Base-by-base conservation (phyloP, 1,140 invertebrate genomes). In the Callitettix versicolor region DNA sequence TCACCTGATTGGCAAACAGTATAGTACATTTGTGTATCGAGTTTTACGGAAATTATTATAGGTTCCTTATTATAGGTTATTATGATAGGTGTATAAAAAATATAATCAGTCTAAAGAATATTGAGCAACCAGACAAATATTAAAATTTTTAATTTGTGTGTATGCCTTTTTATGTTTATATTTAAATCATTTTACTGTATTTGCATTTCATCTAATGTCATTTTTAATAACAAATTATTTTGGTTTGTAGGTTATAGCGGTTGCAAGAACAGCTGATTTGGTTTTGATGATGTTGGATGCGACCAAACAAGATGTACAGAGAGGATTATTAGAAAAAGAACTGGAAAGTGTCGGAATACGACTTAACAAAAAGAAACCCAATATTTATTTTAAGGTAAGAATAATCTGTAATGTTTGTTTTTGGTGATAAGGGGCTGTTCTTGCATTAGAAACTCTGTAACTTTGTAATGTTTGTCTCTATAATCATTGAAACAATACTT, bases 251-350 rank as follows among this genome's bases (percentile, higher is more conserved):
- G 93, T 97, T 1, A 98, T 98, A 69, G 93, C 95, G 44, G 95
- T 98, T 18, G 95, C 95, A 0, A 76, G 95, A 62, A 98, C 95
- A 17, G 91, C 95, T 1, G 95, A 98, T 72, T 70, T 98, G 57
- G 91, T 98, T 22, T 73, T 98, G n/a, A 98, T 98, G 86, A 98
- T 98, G 94, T 72, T 98, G 64, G 95, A 98, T 74, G 94, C 95
- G 1, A 95, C 93, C 0, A 98, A 98, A 72, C 90, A 91, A 60
- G 94, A 96, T 71, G 86, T 95, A 41, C 95, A 98, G 67, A 80
- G 88, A 64, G 78, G 87, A 59, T 72, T 98, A 21, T 71, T 98
- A 14, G 94, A 97, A 67, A 85, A 81, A 58, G 95, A 98, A 73
- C 79, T 98, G 67, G 95, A 98, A 74, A 86, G 87, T 65, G 95